Evolutionary conservation across 2,113 vertebrate species (phyloP), one percentile per base, ranked within the genome.

Genomic region (Ailurus styani): DNA sequence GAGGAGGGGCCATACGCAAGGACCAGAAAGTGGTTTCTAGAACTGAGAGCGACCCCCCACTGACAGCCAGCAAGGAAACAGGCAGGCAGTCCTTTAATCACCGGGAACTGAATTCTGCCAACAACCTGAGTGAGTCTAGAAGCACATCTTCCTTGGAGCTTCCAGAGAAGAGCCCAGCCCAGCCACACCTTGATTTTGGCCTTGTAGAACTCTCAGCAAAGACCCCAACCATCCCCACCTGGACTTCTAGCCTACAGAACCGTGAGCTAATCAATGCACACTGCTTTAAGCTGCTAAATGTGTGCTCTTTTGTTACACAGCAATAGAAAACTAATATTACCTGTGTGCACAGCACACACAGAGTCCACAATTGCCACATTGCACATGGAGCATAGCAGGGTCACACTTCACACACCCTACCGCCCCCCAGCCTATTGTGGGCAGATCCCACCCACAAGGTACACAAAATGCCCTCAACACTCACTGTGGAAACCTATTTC

Each of bases 321-420:
- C 34, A 81, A 84, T 68, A 9, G 40, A 91, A 93, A 97, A 97
- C 45, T 37, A 90, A 83, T 66, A 93, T 73, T 40, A 45, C 37
- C 57, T 31, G 21, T 57, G 54, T 31, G 4, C 13, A 37, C 12
- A 73, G 82, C 9, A 73, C 47, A 60, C 3, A 83, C 37, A 72
- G 25, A 66, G 45, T 45, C 70, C 66, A 45, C 73, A 64, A 42
- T 25, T 9, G 29, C n/a, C 72, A 31, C 9, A 11, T 54, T 52
- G 42, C 29, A 64, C 7, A 8, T 0, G 2, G 37, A 21, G 3
- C 18, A 29, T 2, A 21, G 0, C 0, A 45, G 7, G 34, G 31
- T 64, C 54, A 54, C 0, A 0, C 7, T 18, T 25, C 23, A 6
- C 3, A 0, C n/a, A 23, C 2, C 0, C 87, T 11, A 7, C 14